Conservation (phyloP, 1,140 invertebrate species). For the Lasaia peninsularis region DNA sequence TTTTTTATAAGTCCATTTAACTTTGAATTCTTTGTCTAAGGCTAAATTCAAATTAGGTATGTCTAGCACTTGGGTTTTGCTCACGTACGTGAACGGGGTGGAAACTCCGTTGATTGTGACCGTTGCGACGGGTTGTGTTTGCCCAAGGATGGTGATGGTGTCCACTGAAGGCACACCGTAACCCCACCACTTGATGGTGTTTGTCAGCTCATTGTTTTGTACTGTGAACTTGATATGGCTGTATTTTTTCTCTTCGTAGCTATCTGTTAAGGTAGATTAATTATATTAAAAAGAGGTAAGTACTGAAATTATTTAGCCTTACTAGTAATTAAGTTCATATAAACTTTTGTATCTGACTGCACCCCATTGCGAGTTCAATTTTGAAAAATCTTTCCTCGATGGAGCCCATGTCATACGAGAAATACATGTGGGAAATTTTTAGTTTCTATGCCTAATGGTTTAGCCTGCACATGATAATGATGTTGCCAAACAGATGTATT, state of each 20-base stretch:
- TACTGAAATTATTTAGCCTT: too few species aligned
- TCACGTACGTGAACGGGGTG: conserved; percentile 41
- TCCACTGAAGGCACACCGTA: conserved; percentile 69
- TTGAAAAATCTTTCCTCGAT: too few species aligned
- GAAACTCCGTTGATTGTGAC: conserved; percentile 50
- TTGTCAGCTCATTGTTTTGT: conserved; percentile 68
- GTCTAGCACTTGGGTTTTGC: conserved; percentile 41
- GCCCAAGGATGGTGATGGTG: conserved; percentile 47
- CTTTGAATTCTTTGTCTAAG: conserved; percentile 53
- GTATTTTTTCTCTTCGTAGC: conserved; percentile 79
- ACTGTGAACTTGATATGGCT: conserved; percentile 78
- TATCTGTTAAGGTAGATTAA: conserved; percentile 66
- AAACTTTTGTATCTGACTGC: too few species aligned
- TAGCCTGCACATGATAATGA: too few species aligned
- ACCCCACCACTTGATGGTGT: conserved; percentile 72
- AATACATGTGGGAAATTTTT: too few species aligned
- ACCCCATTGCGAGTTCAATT: too few species aligned
- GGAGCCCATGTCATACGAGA: too few species aligned
- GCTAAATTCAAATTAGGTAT: conserved; percentile 50
- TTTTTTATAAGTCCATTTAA: conserved; percentile 47
- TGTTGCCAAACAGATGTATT: too few species aligned
- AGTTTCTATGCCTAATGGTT: too few species aligned
- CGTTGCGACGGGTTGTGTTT: conserved; percentile 35
- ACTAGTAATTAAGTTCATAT: too few species aligned
- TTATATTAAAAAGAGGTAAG: background rate